phyloP scores from a whole-genome alignment of 2,797 vertebrate genomes.

The Labeo calbasu region DNA sequence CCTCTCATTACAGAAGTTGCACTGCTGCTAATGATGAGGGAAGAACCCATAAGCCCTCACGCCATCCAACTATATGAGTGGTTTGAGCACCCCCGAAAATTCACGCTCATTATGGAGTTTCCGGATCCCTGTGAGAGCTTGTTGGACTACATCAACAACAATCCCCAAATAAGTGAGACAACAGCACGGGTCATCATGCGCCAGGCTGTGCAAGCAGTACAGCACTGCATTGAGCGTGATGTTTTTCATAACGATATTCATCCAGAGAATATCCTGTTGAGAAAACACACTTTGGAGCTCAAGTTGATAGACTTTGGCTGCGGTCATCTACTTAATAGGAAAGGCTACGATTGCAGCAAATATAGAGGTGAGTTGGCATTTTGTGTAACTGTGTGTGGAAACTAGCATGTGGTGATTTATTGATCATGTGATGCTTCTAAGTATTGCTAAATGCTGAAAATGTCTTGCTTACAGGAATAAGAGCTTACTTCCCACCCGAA shows the following conservation, averaged over 20 bases:
- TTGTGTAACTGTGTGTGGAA: not conserved
- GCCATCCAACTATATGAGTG: not conserved
- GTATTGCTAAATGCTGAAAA: not conserved
- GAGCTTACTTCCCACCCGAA: not conserved
- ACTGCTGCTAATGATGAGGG: not conserved
- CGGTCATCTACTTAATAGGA: not conserved
- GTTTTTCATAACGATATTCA: not conserved
- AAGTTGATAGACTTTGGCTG: constrained; percentile 14
- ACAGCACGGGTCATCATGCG: not conserved
- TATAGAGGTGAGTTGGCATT: not conserved
- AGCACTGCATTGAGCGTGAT: not conserved
- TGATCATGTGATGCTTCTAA: not conserved
- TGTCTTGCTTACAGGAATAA: not conserved
- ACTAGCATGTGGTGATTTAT: not conserved
- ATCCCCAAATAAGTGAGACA: not conserved
- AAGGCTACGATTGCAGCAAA: not conserved
- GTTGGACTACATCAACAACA: not conserved
- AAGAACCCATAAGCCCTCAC: not conserved
- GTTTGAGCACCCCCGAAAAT: not conserved
- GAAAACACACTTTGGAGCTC: not conserved
- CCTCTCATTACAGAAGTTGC: not conserved
- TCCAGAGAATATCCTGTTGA: constrained; percentile 1
- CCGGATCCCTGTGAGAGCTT: not conserved
- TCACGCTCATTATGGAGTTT: not conserved
- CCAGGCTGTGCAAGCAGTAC: not conserved